Base-by-base conservation (phyloP, 1,140 invertebrate genomes). In the Venustaconcha ellipsiformis region DNA sequence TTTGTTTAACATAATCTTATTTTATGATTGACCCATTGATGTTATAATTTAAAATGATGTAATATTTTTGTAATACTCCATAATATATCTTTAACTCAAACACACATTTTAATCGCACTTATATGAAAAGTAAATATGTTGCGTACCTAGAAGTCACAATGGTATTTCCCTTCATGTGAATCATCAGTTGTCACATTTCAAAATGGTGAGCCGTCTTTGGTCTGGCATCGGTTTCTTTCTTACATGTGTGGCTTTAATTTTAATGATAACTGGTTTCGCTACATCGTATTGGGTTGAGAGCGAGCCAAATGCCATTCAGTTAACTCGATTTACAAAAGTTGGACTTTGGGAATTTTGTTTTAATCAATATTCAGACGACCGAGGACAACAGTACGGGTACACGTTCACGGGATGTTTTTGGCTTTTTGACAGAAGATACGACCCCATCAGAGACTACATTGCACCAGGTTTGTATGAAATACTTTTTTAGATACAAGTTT, bases 261-360 rank as follows among this genome's bases (percentile, higher is more conserved):
- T 80, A 15, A 93, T 96, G 70, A 87, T 96, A 5, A 93, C 97
- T 74, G 94, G 96, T 4, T 98, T 97, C 90, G 94, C 94, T 72
- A 96, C 95, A 82, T 96, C 97, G 0, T 98, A 98, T 87, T 99
- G 97, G 97, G 94, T 98, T 65, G 93, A 96, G 86, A 97, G 96
- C 0, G 97, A 95, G 88, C 92, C 95, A 74, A 95, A 96, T 83
- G 96, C 96, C 56, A 20, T 70, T 59, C n/a, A 63, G 4, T 14
- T 20, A 2, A 77, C 75, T 20, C 63, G 68, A 55, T 95, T 95
- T 86, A 95, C 93, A 75, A 92, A 92, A 82, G 96, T 98, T 94
- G 97, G 97, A 0, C 88, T 99, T 11, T 98, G 97, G 97, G 95
- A 98, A 88, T 97, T 97, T 87, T 98, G 97, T 86, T 98, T 98